Conservation (phyloP, 2,888 invertebrate genomes). For the Troides aeacus region DNA sequence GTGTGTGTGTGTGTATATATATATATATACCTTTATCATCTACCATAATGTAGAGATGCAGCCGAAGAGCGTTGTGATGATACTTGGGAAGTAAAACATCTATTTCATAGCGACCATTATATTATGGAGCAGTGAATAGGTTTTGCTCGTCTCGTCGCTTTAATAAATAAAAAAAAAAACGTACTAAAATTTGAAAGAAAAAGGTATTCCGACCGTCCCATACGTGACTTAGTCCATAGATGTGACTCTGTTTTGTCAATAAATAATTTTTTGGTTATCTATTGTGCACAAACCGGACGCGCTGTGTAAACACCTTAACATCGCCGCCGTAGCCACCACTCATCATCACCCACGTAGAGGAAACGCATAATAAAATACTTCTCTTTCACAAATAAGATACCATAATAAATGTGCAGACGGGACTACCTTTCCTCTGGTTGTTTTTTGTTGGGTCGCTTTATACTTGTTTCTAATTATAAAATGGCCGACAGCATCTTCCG, state of each 20-base stretch:
- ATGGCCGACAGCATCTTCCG: background rate
- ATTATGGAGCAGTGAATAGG: too few species aligned
- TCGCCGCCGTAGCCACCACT: constrained; percentile 11
- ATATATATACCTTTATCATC: too few species aligned
- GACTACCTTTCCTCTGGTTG: background rate
- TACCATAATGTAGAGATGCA: too few species aligned
- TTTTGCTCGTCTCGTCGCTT: too few species aligned
- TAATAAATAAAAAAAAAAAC: too few species aligned
- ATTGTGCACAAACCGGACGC: constrained; percentile 29
- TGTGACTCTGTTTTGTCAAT: constrained; percentile 17
- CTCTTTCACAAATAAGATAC: constrained; percentile 14
- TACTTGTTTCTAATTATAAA: background rate
- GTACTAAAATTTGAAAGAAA: background rate
- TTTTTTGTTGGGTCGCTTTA: background rate
- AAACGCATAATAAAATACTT: constrained; percentile 22
- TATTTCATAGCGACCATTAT: too few species aligned
- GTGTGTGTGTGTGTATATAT: too few species aligned
- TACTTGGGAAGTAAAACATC: too few species aligned
- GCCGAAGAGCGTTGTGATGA: too few species aligned
- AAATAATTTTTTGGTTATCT: constrained; percentile 9
- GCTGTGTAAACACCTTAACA: constrained; percentile 34
- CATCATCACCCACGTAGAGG: constrained; percentile 25
- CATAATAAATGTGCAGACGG: constrained; percentile 6
- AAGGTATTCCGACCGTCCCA: background rate
- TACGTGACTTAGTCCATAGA: constrained; percentile 23